A percentile compares a stretch with the other conserved stretches of the same genome.
Conservation (phyloP, 2,797 vertebrate genomes). For the Catostomus latipinnis region DNA sequence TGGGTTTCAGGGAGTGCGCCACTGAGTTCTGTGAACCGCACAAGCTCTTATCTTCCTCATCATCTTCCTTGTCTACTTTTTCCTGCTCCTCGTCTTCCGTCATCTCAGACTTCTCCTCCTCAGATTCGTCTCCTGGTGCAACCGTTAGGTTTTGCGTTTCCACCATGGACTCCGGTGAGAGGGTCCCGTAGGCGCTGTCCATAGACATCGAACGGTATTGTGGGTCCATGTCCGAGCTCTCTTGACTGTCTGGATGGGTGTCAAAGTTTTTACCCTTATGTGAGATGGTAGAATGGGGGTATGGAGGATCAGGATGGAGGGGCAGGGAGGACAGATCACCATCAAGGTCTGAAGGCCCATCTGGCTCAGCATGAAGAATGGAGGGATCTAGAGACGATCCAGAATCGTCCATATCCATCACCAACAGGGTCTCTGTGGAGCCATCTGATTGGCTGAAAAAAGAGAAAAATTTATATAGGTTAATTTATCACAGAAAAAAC, state of each 20-base stretch:
- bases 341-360: conserved; percentile 59
- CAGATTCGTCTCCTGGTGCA: conserved; percentile 52
- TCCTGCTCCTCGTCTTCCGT: conserved; percentile 47
- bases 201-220: conserved; percentile 85
- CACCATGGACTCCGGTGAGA: conserved; percentile 84
- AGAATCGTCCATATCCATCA: conserved; percentile 80
- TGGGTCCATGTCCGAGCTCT: conserved; percentile 63
- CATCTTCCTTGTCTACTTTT: conserved; percentile 57
- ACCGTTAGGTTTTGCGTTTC: conserved; percentile 72
- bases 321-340: conserved; percentile 59
- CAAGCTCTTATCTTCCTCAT: conserved; percentile 57
- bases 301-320: conserved; percentile 37
- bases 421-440: conserved; percentile 90
- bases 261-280: conserved; percentile 16
- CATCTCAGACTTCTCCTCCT: conserved; percentile 57
- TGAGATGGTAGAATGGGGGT: too few species aligned
- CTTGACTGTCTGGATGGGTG: conserved; percentile 38
- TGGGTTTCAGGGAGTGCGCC: conserved; percentile 75
- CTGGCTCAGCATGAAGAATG: conserved; percentile 67
- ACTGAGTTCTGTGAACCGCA: conserved; percentile 70
- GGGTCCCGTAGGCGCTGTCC: conserved; percentile 94
- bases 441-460: conserved; percentile 83
- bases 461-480: not conserved
- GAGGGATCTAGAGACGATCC: conserved; percentile 66
- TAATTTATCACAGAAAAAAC: too few species aligned